Base-by-base conservation (phyloP, 1,140 invertebrate species). In the Maconellicoccus hirsutus region DNA sequence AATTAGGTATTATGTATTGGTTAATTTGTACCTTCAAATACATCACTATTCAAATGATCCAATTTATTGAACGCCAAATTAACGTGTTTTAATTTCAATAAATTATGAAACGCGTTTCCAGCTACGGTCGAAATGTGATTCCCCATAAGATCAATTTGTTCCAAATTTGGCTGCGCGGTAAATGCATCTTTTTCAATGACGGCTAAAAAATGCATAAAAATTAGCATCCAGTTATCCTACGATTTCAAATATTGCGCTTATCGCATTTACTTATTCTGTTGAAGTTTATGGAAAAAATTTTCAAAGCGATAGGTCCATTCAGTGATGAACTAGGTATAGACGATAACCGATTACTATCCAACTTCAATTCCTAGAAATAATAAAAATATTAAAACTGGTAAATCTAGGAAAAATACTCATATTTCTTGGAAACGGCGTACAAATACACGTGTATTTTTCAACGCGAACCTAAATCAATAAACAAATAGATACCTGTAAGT, bases 261-360 rank as follows among this genome's bases (percentile, higher is more conserved):
- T 33, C 29, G 12, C 29, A 33, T 80, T 84, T 85, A 93, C 91
- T 85, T 75, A 94, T 93, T 78, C 86, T 83, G 79, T 95, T 95
- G 73, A 86, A 82, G 72, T 84, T 83, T 21, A 94, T 78, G 12
- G 89, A 88, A 12, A 95, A 78, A 73, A 87, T 81, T 77, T 83
- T 84, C 70, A 94, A 79, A 19, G 85, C 82, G 75, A 81, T 83
- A 3, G 91, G 91, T 25, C 90, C 90, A 76, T 91, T 91, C 6
- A 94, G 79, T 0, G 90, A 90, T 14, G 84, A 81, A 6, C 86
- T 86, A 2, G 92, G 92, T n/a, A 93, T 84, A 3, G 78, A 78
- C 33, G 82, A 83, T 71, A 94, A 81, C 76, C 89, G 87, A 78
- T 95, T 95, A 66, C 85, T 81, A 77, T 92, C 88, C 73, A 94